phyloP scores from a whole-genome alignment of 2,797 vertebrate species.

The Erithacus rubecula region DNA sequence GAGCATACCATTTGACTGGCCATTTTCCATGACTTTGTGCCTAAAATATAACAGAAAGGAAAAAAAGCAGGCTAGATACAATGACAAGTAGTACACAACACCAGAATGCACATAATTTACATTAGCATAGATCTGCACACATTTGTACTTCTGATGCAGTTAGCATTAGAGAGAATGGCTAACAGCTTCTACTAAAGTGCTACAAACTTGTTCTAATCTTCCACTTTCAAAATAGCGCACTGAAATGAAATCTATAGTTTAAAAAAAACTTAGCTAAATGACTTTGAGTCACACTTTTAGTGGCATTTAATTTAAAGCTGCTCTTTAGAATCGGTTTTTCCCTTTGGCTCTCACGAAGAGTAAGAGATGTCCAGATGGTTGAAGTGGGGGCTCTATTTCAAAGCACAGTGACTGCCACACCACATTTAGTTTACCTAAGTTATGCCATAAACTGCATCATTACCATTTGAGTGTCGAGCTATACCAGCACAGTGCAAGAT shows the following conservation, averaged over 20 bases:
- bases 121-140: background rate
- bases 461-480: background rate
- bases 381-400: background rate
- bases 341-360: background rate
- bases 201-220: background rate
- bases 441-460: background rate
- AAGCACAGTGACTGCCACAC: background rate
- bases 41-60: constrained; percentile 65
- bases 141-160: background rate
- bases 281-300: background rate
- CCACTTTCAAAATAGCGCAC: background rate
- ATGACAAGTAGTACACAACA: background rate
- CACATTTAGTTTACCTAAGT: background rate
- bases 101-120: background rate
- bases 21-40: constrained; percentile 93
- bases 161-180: background rate
- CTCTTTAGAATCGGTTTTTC: background rate
- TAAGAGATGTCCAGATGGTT: background rate
- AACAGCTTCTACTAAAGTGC: background rate
- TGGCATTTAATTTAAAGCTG: background rate
- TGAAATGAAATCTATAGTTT: background rate
- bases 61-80: background rate
- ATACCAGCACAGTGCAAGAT: background rate
- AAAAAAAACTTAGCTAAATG: background rate
- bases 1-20: constrained; percentile 98